phyloP scores from a whole-genome alignment of 2,113 vertebrate species.

The Tricholaema leucomelas region DNA sequence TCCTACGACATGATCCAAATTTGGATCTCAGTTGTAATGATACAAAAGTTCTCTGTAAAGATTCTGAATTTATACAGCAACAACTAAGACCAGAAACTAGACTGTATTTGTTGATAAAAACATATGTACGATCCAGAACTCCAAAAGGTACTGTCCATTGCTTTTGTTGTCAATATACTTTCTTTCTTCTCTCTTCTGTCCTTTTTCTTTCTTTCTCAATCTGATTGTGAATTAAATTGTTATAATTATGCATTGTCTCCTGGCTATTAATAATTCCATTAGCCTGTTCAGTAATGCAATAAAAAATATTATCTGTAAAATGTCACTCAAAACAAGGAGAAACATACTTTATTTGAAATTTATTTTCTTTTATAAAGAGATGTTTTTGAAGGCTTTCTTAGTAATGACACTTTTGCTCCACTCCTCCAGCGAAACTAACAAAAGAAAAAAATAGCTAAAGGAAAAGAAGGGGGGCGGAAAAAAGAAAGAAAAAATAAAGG shows the following conservation, averaged over 20 bases:
- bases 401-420: background rate
- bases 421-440: background rate
- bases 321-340: background rate
- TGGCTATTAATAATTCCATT: background rate
- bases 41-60: background rate
- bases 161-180: background rate
- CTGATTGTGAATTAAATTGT: background rate
- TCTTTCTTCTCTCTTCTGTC: background rate
- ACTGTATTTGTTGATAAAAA: background rate
- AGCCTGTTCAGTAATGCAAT: background rate
- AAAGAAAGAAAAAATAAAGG: background rate
- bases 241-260: background rate
- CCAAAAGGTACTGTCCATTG: background rate
- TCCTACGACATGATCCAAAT: background rate
- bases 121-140: background rate
- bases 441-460: background rate
- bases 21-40: background rate
- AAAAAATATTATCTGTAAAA: background rate
- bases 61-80: background rate
- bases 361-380: background rate
- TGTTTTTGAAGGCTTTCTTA: background rate
- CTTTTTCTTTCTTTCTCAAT: background rate
- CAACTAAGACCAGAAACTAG: background rate
- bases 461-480: background rate
- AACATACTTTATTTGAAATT: background rate